Evolutionary conservation across 2,888 invertebrate genomes (phyloP).

Genomic region (Drosophila ezoana): DNA sequence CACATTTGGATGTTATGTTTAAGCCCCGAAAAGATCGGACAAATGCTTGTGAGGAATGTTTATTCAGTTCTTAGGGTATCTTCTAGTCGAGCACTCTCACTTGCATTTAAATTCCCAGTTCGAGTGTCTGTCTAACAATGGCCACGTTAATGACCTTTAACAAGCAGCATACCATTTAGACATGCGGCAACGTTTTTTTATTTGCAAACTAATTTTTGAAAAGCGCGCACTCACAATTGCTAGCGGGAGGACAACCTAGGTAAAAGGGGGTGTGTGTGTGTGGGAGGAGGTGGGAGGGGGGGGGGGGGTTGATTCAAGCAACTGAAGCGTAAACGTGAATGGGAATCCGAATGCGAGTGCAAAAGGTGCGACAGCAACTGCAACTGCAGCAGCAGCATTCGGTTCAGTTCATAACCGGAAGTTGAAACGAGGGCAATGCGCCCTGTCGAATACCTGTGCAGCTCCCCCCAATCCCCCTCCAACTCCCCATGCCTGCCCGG

Average conservation of each 20-base stretch:
- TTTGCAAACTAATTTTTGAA: conserved; percentile 17
- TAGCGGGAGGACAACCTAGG: not conserved
- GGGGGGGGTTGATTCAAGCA: conserved; percentile 33
- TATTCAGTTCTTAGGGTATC: no score
- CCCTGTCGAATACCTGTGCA: conserved; percentile 39
- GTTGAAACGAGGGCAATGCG: conserved; percentile 68
- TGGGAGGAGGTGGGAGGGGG: not conserved
- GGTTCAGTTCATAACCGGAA: conserved; percentile 76
- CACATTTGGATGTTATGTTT: no score
- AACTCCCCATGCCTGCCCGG: no score
- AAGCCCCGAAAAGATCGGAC: no score
- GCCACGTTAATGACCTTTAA: conserved; percentile 82
- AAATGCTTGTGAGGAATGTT: no score
- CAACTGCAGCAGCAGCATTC: conserved; percentile 4
- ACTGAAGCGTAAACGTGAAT: conserved; percentile 78
- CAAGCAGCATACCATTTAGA: conserved; percentile 73
- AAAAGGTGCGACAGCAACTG: conserved; percentile 49
- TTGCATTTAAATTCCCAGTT: conserved; percentile 22
- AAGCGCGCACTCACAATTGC: conserved; percentile 6
- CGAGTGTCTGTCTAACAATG: conserved; percentile 62
- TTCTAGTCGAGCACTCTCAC: no score
- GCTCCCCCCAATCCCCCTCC: not conserved
- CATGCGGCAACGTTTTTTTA: conserved; percentile 19
- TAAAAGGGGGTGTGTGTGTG: not conserved
- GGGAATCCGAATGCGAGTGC: conserved; percentile 52